Percentiles rank a stretch among this genome's conserved stretches.
phyloP scores from a whole-genome alignment of 2,888 invertebrate species.

The Dryocosmus kuriphilus region DNA sequence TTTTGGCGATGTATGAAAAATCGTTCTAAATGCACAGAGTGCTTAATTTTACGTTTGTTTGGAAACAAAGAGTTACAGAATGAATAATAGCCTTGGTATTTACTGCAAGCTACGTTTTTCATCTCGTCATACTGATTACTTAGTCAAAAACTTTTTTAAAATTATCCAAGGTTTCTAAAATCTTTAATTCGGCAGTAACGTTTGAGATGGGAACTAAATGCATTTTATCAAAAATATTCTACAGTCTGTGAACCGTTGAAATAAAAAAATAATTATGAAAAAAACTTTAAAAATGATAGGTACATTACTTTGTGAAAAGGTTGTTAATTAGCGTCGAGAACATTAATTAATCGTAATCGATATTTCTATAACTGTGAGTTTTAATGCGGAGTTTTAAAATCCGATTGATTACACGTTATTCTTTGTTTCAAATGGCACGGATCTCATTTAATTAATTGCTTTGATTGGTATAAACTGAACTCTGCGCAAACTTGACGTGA shows the following conservation, averaged over 20 bases:
- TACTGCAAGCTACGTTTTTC: background rate
- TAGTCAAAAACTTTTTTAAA: background rate
- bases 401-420: slow-evolving; percentile 5
- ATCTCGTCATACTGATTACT: background rate
- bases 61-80: background rate
- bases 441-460: slow-evolving; percentile 27
- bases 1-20: background rate
- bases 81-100: background rate
- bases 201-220: background rate
- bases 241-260: background rate
- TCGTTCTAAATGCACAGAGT: background rate
- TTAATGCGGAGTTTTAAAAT: background rate
- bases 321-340: background rate
- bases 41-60: background rate
- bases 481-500: slow-evolving; percentile 31
- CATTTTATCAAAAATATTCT: background rate
- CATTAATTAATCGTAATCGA: background rate
- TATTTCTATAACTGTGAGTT: background rate
- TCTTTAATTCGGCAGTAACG: background rate
- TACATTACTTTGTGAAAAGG: background rate
- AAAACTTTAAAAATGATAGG: background rate
- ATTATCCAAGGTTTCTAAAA: background rate
- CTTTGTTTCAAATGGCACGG: slow-evolving; percentile 14
- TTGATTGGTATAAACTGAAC: slow-evolving; percentile 26
- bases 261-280: background rate